A percentile compares a stretch with the other conserved stretches of the same genome.
Conservation (phyloP, 2,888 invertebrate species). For the Ceramica pisi region DNA sequence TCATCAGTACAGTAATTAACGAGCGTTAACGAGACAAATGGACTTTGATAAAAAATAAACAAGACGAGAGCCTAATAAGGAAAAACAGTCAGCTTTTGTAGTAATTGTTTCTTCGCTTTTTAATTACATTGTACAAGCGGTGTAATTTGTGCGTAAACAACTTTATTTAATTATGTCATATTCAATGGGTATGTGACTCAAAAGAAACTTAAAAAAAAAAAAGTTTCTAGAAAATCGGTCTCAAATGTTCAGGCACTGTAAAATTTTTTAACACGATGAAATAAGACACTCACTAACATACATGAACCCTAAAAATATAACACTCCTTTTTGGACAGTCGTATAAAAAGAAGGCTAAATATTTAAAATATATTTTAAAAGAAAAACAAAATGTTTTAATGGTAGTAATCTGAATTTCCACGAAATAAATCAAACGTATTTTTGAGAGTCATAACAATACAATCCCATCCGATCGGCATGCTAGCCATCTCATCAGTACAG, state of each 20-base stretch:
- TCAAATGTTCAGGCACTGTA: not conserved
- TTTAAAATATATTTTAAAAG: too few species aligned
- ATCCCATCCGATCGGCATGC: conserved; percentile 22
- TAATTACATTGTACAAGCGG: conserved; percentile 39
- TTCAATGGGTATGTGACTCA: not conserved
- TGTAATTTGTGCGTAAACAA: conserved; percentile 26
- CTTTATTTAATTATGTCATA: conserved; percentile 1
- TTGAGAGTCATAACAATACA: conserved; percentile 2
- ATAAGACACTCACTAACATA: too few species aligned
- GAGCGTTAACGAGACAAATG: conserved; percentile 41
- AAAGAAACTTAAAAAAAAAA: not conserved
- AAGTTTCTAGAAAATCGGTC: not conserved
- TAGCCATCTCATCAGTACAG: conserved; percentile 24
- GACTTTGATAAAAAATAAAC: conserved; percentile 33
- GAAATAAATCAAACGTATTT: conserved; percentile 26
- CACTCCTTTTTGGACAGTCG: too few species aligned
- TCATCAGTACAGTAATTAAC: conserved; percentile 37
- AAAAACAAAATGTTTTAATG: not conserved
- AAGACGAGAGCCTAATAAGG: conserved; percentile 12
- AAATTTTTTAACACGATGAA: not conserved
- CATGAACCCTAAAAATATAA: too few species aligned
- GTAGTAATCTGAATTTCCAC: not conserved
- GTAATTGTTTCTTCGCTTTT: conserved; percentile 44
- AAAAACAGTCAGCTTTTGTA: conserved; percentile 26
- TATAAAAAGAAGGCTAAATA: too few species aligned